A percentile compares a stretch with the other conserved stretches of the same genome.
Evolutionary conservation across 2,888 invertebrate genomes (phyloP).

Genomic region (Ophioninae sp.): DNA sequence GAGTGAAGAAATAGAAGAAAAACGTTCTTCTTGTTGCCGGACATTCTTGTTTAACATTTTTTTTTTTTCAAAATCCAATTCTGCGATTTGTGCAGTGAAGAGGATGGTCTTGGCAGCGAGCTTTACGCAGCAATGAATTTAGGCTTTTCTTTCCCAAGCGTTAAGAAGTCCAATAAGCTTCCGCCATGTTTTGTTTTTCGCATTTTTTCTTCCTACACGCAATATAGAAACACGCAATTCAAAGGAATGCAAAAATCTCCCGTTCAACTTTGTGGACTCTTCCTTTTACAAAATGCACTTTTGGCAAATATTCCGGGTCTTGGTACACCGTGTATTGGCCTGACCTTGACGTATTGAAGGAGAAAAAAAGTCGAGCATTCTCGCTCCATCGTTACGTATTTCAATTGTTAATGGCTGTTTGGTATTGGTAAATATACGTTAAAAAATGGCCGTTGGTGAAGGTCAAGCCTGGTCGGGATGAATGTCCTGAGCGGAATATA

Average conservation of each 20-base stretch:
- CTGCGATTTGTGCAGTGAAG: background rate
- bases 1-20: background rate
- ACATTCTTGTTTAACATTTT: background rate
- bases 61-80: constrained; percentile 15
- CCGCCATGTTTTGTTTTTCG: constrained; percentile 24
- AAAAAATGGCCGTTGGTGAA: background rate
- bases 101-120: constrained; percentile 18
- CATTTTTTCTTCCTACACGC: constrained; percentile 29
- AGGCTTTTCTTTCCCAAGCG: constrained; percentile 21
- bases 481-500: background rate
- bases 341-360: background rate
- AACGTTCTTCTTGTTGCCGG: background rate
- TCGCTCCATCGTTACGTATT: too few species aligned
- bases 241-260: background rate
- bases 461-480: background rate
- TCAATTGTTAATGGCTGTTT: too few species aligned
- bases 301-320: background rate
- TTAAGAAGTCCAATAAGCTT: constrained; percentile 44
- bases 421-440: too few species aligned
- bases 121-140: constrained; percentile 51
- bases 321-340: background rate
- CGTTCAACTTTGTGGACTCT: background rate
- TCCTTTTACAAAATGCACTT: background rate
- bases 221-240: constrained; percentile 13
- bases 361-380: background rate